phyloP scores from a whole-genome alignment of 2,113 vertebrate genomes.

The Petrocephalus zakoni region DNA sequence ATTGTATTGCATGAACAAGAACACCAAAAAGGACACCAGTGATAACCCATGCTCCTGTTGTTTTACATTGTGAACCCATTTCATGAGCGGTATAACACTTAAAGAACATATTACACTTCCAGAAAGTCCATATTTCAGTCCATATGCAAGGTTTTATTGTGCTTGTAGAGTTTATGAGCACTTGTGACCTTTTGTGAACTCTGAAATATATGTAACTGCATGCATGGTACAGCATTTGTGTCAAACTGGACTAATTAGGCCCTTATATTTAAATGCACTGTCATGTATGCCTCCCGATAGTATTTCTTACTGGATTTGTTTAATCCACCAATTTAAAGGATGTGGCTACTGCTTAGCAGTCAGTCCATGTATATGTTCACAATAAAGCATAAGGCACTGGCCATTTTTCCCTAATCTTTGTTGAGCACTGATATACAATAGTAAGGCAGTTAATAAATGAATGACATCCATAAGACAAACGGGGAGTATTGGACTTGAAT shows the following conservation, averaged over 20 bases:
- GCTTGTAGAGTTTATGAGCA: neutral
- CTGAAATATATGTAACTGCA: neutral
- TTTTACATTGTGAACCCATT: neutral
- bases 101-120: neutral
- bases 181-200: neutral
- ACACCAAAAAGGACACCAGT: neutral
- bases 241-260: neutral
- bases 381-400: neutral
- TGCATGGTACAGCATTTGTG: neutral
- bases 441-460: neutral
- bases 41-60: neutral
- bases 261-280: neutral
- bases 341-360: neutral
- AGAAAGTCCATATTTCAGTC: neutral
- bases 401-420: neutral
- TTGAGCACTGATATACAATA: neutral
- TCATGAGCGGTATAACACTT: neutral
- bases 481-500: neutral
- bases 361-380: neutral
- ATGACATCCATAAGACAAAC: neutral
- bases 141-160: neutral
- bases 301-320: neutral
- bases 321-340: neutral
- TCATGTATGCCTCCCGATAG: neutral
- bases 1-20: slow-evolving; percentile 1